Percentiles rank a stretch among this genome's conserved stretches.
Evolutionary conservation across 2,113 vertebrate genomes (phyloP).

Genomic region (Atrichornis clamosus): DNA sequence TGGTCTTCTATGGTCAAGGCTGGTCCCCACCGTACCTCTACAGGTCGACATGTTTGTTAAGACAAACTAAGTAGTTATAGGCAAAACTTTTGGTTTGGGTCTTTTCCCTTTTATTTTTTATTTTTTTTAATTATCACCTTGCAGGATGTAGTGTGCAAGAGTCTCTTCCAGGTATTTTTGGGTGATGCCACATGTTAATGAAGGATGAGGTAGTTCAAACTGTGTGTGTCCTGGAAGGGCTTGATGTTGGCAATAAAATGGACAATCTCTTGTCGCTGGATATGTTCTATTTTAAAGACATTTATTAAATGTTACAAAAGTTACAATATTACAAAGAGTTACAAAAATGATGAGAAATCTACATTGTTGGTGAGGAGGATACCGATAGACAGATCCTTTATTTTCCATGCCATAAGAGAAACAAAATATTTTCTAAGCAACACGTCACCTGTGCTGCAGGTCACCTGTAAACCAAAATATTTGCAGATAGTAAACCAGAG

Average conservation of each 20-base stretch:
- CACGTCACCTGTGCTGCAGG: not conserved
- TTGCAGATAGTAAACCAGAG: not conserved
- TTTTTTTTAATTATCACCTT: not conserved
- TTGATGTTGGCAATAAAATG: not conserved
- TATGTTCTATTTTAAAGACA: not conserved
- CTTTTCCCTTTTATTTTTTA: no score
- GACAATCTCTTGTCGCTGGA: not conserved
- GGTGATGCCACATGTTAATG: fast-evolving
- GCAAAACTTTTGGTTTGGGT: fast-evolving
- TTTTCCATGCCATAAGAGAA: not conserved
- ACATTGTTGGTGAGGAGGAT: not conserved
- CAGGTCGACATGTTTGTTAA: not conserved
- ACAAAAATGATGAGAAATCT: not conserved
- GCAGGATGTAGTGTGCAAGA: not conserved
- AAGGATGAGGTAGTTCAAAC: not conserved
- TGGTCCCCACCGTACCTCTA: fast-evolving
- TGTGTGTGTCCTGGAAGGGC: not conserved
- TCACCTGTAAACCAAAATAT: not conserved
- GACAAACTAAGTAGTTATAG: not conserved
- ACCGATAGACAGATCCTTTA: not conserved
- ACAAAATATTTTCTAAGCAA: not conserved
- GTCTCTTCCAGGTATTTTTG: not conserved
- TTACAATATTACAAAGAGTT: not conserved
- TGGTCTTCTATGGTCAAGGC: not conserved
- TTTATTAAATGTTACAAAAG: not conserved